Conservation (phyloP, 2,888 invertebrate species). For the Drosophila colorata region DNA sequence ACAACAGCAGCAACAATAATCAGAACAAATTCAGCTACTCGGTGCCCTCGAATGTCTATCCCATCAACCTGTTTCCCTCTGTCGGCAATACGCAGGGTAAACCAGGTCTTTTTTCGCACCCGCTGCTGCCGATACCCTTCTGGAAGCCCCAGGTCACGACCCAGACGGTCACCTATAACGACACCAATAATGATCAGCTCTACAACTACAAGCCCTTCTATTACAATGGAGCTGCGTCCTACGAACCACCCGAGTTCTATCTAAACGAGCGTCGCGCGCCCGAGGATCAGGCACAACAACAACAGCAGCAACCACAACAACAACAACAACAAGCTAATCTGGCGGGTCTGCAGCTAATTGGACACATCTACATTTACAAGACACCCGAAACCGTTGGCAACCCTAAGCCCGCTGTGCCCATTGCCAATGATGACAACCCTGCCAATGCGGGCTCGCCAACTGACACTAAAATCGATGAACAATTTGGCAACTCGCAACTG, state of each 20-base stretch:
- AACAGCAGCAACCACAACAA: not conserved
- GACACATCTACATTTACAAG: conserved; percentile 48
- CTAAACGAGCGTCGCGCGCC: conserved; percentile 15
- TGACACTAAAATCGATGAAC: conserved; percentile 10
- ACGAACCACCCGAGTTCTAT: conserved; percentile 18
- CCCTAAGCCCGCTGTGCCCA: not conserved
- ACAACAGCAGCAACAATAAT: conserved; percentile 2
- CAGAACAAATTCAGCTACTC: not conserved
- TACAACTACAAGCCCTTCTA: conserved; percentile 24
- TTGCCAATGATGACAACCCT: not conserved
- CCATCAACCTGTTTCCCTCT: not conserved
- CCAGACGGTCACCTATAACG: conserved; percentile 8
- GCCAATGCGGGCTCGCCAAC: not conserved
- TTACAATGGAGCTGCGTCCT: not conserved
- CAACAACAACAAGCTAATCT: no score
- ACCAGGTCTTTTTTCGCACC: conserved; percentile 31
- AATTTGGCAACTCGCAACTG: conserved; percentile 33
- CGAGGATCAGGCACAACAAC: not conserved
- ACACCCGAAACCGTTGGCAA: not conserved
- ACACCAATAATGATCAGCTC: not conserved
- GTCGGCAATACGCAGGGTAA: not conserved
- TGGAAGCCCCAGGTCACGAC: conserved; percentile 17
- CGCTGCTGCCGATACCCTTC: conserved; percentile 61
- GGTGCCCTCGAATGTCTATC: not conserved
- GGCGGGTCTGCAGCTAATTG: conserved; percentile 37